phyloP scores from a whole-genome alignment of 2,888 invertebrate genomes.

The Ophonus ardosiacus region DNA sequence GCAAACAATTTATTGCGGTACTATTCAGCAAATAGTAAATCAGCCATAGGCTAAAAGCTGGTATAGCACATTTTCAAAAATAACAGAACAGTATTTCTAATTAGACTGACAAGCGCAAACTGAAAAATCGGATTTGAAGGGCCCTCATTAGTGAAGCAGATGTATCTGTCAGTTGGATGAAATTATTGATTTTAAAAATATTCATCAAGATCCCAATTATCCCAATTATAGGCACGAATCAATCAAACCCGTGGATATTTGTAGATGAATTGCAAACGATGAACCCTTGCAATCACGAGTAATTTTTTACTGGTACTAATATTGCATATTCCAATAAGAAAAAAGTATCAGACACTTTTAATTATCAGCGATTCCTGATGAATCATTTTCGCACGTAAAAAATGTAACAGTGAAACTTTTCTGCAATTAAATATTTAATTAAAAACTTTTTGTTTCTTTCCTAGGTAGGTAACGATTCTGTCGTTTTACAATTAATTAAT shows the following conservation, averaged over 20 bases:
- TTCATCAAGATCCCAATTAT: conserved; percentile 21
- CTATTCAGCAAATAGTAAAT: too few species aligned
- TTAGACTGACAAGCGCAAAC: neutral
- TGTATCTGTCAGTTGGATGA: neutral
- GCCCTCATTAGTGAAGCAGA: conserved; percentile 7
- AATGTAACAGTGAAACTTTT: neutral
- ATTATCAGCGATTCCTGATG: conserved; percentile 37
- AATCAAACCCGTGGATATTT: conserved; percentile 9
- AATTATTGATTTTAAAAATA: conserved; percentile 13
- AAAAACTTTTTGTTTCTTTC: conserved; percentile 40
- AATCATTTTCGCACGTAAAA: conserved; percentile 31
- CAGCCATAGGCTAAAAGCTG: too few species aligned
- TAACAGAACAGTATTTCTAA: neutral
- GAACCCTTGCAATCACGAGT: neutral
- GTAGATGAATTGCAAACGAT: neutral
- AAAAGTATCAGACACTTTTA: conserved; percentile 29
- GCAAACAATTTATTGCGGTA: too few species aligned
- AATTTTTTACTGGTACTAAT: neutral
- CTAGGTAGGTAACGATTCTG: conserved; percentile 20
- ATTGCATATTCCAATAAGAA: conserved; percentile 21
- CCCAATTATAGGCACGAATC: conserved; percentile 14
- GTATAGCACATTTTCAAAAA: neutral
- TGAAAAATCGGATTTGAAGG: conserved; percentile 13
- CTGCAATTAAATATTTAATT: conserved; percentile 57
- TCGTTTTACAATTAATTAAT: conserved; percentile 54